A percentile compares a stretch with the other conserved stretches of the same genome.
phyloP scores from a whole-genome alignment of 2,888 invertebrate genomes.

The Eupithecia subumbrata region DNA sequence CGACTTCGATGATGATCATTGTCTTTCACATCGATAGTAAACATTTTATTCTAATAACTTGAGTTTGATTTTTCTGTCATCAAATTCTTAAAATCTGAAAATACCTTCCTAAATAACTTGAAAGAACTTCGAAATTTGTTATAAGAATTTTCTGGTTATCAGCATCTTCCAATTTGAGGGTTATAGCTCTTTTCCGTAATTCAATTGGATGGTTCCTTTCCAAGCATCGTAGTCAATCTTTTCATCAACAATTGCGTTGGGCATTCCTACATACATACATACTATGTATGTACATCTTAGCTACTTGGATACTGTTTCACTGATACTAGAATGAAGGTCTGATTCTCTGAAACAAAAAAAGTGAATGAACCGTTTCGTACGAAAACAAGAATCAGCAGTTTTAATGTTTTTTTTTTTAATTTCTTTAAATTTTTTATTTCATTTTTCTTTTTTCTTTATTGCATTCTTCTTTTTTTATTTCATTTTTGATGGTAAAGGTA shows the following conservation, averaged over 20 bases:
- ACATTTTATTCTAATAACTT: neutral
- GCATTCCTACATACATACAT: neutral
- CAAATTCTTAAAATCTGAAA: neutral
- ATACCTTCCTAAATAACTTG: neutral
- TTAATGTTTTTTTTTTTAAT: neutral
- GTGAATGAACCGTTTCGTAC: too few relatives aligned
- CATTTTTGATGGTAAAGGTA: neutral
- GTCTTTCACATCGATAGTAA: too few relatives aligned
- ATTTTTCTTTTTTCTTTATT: too few relatives aligned
- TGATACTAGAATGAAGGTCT: neutral
- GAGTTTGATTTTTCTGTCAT: neutral
- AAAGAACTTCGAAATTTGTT: neutral
- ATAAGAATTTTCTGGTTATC: neutral
- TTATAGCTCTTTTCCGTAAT: slow-evolving; percentile 14
- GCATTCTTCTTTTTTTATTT: too few relatives aligned
- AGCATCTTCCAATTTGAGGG: slow-evolving; percentile 2
- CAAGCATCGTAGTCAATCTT: slow-evolving; percentile 17
- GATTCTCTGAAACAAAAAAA: neutral
- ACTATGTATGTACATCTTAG: neutral
- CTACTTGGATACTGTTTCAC: neutral
- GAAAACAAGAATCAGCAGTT: too few relatives aligned
- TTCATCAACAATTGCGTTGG: slow-evolving; percentile 12
- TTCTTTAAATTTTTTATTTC: too few relatives aligned
- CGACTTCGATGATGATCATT: neutral
- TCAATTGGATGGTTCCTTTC: slow-evolving; percentile 31